Percentiles rank a stretch among this genome's conserved stretches.
Evolutionary conservation across 30 jellyfish, hydroid and myxozoan genomes (phyloP).

Genomic region (Chrysaora quinquecirrha): DNA sequence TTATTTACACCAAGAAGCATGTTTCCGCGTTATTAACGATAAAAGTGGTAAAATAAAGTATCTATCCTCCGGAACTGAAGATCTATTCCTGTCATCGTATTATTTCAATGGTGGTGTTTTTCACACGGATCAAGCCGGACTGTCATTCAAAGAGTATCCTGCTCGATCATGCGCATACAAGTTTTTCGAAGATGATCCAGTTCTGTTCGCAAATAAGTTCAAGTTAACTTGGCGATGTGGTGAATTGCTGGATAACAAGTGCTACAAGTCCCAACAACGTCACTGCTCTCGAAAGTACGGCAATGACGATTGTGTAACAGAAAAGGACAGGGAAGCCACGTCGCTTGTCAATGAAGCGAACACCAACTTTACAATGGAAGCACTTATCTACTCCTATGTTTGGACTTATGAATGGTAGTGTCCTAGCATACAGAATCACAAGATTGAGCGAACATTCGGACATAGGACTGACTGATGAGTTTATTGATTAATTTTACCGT

Average conservation of each 20-base stretch:
- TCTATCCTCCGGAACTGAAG: conserved; percentile 87
- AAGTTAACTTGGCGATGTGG: conserved; percentile 68
- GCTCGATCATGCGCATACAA: conserved; percentile 76
- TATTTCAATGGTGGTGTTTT: conserved; percentile 57
- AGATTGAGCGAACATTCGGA: too few relatives aligned
- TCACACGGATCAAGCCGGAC: conserved; percentile 75
- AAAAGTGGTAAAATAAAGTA: conserved; percentile 21
- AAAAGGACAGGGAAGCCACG: neutral
- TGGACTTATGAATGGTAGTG: conserved; percentile 78
- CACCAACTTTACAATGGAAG: neutral
- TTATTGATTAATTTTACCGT: too few relatives aligned
- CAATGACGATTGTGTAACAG: conserved; percentile 19
- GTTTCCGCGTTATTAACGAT: conserved; percentile 24
- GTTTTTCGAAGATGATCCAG: conserved; percentile 73
- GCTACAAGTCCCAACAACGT: conserved; percentile 5
- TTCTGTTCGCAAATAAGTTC: conserved; percentile 33
- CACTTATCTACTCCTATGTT: conserved; percentile 65
- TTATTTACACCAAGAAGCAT: conserved; percentile 57
- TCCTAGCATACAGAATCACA: too few relatives aligned
- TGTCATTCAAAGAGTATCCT: conserved; percentile 38
- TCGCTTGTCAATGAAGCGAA: neutral
- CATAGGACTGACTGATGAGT: too few relatives aligned
- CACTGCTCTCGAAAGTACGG: conserved; percentile 20
- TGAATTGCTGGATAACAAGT: conserved; percentile 49
- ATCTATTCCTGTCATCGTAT: conserved; percentile 71